Conservation (phyloP, 2,113 vertebrate species). For the Austrofundulus limnaeus region DNA sequence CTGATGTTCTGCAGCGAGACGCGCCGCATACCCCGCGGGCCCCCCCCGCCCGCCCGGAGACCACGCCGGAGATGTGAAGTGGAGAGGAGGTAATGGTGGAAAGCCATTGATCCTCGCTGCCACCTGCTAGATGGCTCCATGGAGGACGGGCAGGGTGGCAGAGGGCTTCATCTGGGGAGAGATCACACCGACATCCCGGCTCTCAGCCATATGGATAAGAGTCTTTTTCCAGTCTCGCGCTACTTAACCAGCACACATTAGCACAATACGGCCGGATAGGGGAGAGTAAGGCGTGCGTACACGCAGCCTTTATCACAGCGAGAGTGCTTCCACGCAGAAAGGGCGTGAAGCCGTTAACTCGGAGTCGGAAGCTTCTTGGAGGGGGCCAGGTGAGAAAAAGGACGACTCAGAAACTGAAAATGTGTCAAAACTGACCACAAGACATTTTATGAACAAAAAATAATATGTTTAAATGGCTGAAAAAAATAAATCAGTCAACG, state of each 20-base stretch:
- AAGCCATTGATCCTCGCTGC: constrained; percentile 64
- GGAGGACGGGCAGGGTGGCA: constrained; percentile 53
- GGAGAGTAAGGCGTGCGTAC: constrained; percentile 46
- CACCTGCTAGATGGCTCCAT: constrained; percentile 74
- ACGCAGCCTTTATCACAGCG: constrained; percentile 51
- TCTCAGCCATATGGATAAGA: constrained; percentile 72
- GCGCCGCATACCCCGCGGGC: constrained; percentile 23
- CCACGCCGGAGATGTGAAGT: constrained; percentile 57
- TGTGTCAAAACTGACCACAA: neutral
- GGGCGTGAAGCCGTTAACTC: constrained; percentile 27
- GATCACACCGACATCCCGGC: constrained; percentile 49
- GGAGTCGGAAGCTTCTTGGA: constrained; percentile 11
- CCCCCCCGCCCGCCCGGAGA: constrained; percentile 52
- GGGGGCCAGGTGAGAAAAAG: constrained; percentile 26
- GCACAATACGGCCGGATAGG: constrained; percentile 59
- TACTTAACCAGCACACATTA: constrained; percentile 67
- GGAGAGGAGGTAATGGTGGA: constrained; percentile 65
- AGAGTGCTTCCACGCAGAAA: constrained; percentile 25
- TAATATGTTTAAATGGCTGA: neutral
- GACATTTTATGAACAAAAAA: neutral
- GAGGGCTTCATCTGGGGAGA: constrained; percentile 61
- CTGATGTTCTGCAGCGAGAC: constrained; percentile 50
- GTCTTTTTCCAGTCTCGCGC: constrained; percentile 61
- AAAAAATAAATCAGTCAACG: too few species aligned
- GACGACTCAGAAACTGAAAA: neutral